These are phyloP conservation scores for Syritta pipiens DNA, from an alignment of 2,888 invertebrate species.

Conservation along the genomic window DNA sequence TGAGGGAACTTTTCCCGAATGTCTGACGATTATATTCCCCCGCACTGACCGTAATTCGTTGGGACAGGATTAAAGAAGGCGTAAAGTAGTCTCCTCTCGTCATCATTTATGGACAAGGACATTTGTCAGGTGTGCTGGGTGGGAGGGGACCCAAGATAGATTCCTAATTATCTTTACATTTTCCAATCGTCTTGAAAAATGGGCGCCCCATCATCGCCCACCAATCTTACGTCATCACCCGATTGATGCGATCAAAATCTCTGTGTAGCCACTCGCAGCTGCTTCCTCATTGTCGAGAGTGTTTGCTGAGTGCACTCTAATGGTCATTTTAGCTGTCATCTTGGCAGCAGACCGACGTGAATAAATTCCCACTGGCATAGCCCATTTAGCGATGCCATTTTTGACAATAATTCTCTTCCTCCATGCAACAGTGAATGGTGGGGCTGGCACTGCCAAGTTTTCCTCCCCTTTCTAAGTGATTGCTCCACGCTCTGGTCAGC, in stretches of 20 bases:
- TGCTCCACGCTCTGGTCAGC: not conserved
- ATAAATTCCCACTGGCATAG: conserved; percentile 15
- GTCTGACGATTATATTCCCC: not conserved
- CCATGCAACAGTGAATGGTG: not conserved
- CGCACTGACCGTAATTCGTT: conserved; percentile 16
- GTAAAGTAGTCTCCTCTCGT: conserved; percentile 8
- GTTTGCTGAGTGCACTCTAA: not conserved
- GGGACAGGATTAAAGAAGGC: conserved; percentile 15
- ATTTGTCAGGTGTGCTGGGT: conserved; percentile 12
- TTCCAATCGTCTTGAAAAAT: too few relatives aligned
- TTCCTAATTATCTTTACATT: conserved; percentile 3
- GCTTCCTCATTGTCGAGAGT: too few relatives aligned
- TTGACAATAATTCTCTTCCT: not conserved
- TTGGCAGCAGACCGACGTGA: not conserved
- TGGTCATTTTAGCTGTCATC: not conserved
- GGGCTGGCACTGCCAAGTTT: too few relatives aligned
- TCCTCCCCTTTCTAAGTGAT: not conserved
- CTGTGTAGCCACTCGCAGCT: not conserved
- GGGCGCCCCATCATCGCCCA: too few relatives aligned
- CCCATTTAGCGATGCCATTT: conserved; percentile 12
- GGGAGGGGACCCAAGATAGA: too few relatives aligned
- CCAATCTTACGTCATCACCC: too few relatives aligned
- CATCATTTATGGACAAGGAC: conserved; percentile 26
- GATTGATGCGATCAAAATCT: conserved; percentile 10
- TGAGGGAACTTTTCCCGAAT: not conserved